Base-by-base conservation (phyloP, 2,888 invertebrate genomes). In the Fragum fragum region DNA sequence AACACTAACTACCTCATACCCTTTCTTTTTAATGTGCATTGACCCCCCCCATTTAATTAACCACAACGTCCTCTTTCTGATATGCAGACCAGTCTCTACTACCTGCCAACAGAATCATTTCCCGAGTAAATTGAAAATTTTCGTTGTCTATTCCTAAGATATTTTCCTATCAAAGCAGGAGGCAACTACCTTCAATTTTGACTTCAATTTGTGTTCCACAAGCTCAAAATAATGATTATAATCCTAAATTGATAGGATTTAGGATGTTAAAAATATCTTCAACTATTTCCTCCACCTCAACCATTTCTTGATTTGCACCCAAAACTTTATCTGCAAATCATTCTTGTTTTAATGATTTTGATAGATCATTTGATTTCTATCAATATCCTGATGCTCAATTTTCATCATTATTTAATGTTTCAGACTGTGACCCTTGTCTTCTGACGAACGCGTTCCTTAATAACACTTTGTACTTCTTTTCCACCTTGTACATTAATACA, bases 21-120 rank as follows among this genome's bases (percentile, higher is more conserved):
- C 36, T 47, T 73, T 59, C 29, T 69, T 55, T 29, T 70, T 80
- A 23, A 82, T 16, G 21, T 77, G 47, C n/a, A 59, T 55, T 21
- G 85, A 85, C 69, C 21, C 75, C 78, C 18, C 82, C 82, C 9
- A 78, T 42, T 36, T 82, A 82, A 7, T 80, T 69, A 21, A 79
- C 23, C 14, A 85, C 57, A 70, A 61, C 63, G 71, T 84, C 84
- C 29, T 81, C 68, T 28, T 71, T 73, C 59, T 85, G 81, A 29
- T 73, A 63, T 16, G 59, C 66, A 39, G 81, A 59, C 75, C 66
- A 74, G 52, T 32, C 71, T 18, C 36, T 36, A n/a, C 36, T 36
- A 36, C 75, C 73, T 61, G 78, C 69, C 29, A 85, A 32, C 21
- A 76, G 28, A 29, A 73, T 55, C 11, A 53, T 68, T 63, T 71